A percentile compares a stretch with the other conserved stretches of the same genome.
Conservation (phyloP, 2,888 invertebrate species). For the Congeria kusceri region DNA sequence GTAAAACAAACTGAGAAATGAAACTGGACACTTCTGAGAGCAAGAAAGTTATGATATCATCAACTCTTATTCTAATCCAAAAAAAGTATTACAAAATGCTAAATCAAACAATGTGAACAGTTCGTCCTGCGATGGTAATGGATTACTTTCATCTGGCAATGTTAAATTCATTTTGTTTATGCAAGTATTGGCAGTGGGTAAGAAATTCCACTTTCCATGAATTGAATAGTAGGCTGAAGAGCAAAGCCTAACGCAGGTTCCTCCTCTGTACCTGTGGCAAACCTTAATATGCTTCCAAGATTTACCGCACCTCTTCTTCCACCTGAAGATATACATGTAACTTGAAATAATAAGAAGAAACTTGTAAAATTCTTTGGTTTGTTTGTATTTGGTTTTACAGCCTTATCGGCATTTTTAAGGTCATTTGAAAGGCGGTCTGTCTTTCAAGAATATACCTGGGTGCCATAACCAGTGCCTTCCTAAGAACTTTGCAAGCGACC, state of each 20-base stretch:
- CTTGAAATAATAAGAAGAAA: no score
- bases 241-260: slow-evolving; percentile 10
- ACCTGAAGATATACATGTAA: slow-evolving; percentile 6
- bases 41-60: no score
- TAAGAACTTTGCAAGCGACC: no score
- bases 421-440: no score
- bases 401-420: no score
- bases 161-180: slow-evolving; percentile 1
- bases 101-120: slow-evolving; percentile 3
- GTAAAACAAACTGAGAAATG: no score
- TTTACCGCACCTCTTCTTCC: neutral
- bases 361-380: no score
- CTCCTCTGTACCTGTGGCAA: slow-evolving; percentile 12
- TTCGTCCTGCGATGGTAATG: neutral
- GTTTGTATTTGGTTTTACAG: no score
- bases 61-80: slow-evolving; percentile 15
- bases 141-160: neutral
- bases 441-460: no score
- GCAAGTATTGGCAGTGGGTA: slow-evolving; percentile 16
- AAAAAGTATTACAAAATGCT: slow-evolving; percentile 10
- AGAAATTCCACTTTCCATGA: neutral
- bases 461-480: no score
- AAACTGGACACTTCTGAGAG: no score
- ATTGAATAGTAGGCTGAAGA: neutral
- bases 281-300: slow-evolving; percentile 9